Evolutionary conservation across 2,888 invertebrate genomes (phyloP), one percentile per base, ranked within the genome.

Genomic region (Drosophila pegasa): DNA sequence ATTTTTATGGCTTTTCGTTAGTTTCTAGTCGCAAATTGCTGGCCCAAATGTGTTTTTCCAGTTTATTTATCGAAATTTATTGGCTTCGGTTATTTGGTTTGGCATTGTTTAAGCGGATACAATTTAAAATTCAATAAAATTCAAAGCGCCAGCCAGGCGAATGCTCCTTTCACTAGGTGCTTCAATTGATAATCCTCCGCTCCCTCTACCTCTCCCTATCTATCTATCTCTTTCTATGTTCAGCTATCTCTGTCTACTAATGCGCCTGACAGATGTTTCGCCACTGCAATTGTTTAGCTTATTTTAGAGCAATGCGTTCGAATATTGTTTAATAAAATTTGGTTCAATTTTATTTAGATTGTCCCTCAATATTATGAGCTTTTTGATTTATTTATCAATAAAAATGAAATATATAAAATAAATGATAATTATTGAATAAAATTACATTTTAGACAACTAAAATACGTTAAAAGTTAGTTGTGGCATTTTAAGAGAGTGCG

Each of bases 21-120:
- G 71, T 59, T 55, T 58, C 47, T 51, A 27, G 43, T 62, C 33
- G 57, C 71, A 56, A 37, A 59, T 60, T 43, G 16, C 35, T 14
- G 50, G 66, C 50, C 51, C 50, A 62, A 65, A 69, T 75, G 57
- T 65, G 45, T 45, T 27, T 43, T 45, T 57, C 60, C 75, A 80
- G 65, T 80, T 66, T 75, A 71, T 79, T 83, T 83, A 80, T 79
- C 70, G 62, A 66, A 77, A 81, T 80, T 85, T 78, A 80, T 80
- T 81, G 58, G 69, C 69, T 69, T 69, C 62, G 59, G 62, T 50
- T 75, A 71, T 81, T 75, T 55, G 59, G 60, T 22, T 65, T 52
- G 62, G 62, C 63, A 48, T 25, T 67, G 58, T 60, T 63, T 56
- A 60, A 57, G 68, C 60, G 54, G 8, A 57, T 25, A 18, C 25